Evolutionary conservation across 2,888 invertebrate genomes (phyloP), one percentile per base, ranked within the genome.

Genomic region (Orthosia incerta): DNA sequence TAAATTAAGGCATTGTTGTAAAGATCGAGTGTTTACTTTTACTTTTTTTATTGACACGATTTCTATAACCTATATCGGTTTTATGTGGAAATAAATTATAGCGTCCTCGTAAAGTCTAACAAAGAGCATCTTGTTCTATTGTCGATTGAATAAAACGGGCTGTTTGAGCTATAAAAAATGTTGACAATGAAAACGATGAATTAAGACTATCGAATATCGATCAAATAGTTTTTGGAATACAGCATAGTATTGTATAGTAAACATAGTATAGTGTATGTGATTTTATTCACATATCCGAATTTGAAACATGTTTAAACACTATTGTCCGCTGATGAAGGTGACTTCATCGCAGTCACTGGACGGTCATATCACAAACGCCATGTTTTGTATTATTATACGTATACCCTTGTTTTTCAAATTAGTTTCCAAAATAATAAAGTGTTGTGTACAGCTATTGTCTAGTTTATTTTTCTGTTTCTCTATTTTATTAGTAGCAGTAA

Each of bases 1-100:
- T 89, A 90, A 91, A 91, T 89, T 87, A 88, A 84, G 68, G 79
- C 80, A 84, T 88, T 88, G 88, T 89, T 87, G 85, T 83, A 79
- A 77, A 75, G 81, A 82, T 72, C 77, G 51, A 62, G 75, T 80
- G 76, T 79, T 82, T 74, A 89, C 88, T 89, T 88, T 90, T 88
- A 87, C 89, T 91, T 87, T 88, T 61, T 82, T 77, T 87, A 79
- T 77, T 85, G 76, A 76, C 39, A 79, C 68, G 71, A 73, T 89
- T 87, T 87, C 85, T 86, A 64, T 84, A 85, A 80, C 88, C 87
- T 84, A 86, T 87, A 86, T 82, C 46, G 71, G 75, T 85, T 86
- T 82, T 76, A 66, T 83, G 64, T 20, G 31, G 66, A 69, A 62
- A 76, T 80, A 77, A 80, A 83, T 88, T 80, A 80, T 85, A 76